phyloP scores from a whole-genome alignment of 2,113 vertebrate species.

The Hucho hucho region DNA sequence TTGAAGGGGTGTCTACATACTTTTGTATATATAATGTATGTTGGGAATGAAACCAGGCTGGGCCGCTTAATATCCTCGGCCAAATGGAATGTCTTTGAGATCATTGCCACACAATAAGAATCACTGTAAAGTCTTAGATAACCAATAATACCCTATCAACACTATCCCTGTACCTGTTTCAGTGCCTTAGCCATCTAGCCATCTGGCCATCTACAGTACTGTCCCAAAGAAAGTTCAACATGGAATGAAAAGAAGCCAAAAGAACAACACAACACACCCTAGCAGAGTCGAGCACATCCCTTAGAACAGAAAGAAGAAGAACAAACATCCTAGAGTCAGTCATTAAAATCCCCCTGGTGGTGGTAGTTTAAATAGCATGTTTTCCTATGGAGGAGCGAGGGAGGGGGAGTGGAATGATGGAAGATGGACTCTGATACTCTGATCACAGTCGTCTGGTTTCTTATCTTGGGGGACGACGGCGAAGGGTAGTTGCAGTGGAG shows the following conservation, averaged over 20 bases:
- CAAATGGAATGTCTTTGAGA: constrained; percentile 32
- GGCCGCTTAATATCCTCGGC: not conserved
- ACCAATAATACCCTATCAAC: constrained; percentile 16
- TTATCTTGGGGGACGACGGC: no score
- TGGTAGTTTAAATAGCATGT: not conserved
- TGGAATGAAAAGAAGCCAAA: constrained; percentile 8
- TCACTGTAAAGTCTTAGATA: constrained; percentile 54
- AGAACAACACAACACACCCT: not conserved
- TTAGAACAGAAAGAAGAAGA: not conserved
- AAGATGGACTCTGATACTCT: not conserved
- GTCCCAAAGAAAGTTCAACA: constrained; percentile 22
- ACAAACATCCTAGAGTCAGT: not conserved
- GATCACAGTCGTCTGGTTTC: not conserved
- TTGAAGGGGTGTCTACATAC: no score
- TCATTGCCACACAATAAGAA: constrained; percentile 27
- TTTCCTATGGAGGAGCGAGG: not conserved
- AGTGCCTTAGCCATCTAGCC: not conserved
- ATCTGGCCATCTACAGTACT: constrained; percentile 15
- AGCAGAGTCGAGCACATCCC: not conserved
- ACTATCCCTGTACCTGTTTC: constrained; percentile 18
- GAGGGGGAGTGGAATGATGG: not conserved
- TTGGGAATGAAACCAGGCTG: not conserved
- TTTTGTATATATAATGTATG: no score
- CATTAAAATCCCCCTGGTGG: not conserved
- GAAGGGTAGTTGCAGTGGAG: not conserved